Percentiles rank a stretch among this genome's conserved stretches.
These are phyloP conservation scores for Yoshiicerus persimilis DNA, from an alignment of 1,140 invertebrate species.

Conservation along the genomic window DNA sequence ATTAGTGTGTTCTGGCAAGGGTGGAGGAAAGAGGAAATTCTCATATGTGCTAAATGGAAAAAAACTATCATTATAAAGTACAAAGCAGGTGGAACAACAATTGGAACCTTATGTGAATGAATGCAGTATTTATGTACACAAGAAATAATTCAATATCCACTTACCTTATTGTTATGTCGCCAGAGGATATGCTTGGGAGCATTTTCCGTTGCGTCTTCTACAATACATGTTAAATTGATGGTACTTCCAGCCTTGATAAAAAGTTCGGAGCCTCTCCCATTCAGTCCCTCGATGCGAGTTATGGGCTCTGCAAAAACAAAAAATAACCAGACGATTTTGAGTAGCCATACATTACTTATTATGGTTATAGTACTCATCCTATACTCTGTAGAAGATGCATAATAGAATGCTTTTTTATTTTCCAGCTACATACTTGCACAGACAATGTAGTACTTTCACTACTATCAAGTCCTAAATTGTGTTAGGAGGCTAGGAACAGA, in stretches of 20 bases:
- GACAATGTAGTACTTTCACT: too few relatives aligned
- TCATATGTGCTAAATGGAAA: not conserved
- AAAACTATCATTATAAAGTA: not conserved
- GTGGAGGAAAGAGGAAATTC: not conserved
- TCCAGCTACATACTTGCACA: not conserved
- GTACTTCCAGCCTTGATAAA: constrained; percentile 83
- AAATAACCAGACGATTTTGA: not conserved
- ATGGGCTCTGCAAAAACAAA: constrained; percentile 69
- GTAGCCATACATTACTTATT: not conserved
- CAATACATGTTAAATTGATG: constrained; percentile 83
- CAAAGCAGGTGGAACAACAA: not conserved
- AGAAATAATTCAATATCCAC: constrained; percentile 27
- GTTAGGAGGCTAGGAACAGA: not conserved
- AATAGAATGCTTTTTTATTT: not conserved
- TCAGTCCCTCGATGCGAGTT: constrained; percentile 71
- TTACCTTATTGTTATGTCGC: constrained; percentile 47
- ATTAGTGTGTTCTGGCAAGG: not conserved
- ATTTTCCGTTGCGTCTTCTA: constrained; percentile 53
- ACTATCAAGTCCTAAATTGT: not conserved
- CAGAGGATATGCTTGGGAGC: constrained; percentile 48
- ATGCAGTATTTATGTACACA: not conserved
- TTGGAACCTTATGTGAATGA: not conserved
- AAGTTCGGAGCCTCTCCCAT: constrained; percentile 65
- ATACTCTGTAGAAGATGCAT: not conserved
- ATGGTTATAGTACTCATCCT: not conserved